Evolutionary conservation across 2,888 invertebrate genomes (phyloP).

Genomic region (Volucella zonaria): DNA sequence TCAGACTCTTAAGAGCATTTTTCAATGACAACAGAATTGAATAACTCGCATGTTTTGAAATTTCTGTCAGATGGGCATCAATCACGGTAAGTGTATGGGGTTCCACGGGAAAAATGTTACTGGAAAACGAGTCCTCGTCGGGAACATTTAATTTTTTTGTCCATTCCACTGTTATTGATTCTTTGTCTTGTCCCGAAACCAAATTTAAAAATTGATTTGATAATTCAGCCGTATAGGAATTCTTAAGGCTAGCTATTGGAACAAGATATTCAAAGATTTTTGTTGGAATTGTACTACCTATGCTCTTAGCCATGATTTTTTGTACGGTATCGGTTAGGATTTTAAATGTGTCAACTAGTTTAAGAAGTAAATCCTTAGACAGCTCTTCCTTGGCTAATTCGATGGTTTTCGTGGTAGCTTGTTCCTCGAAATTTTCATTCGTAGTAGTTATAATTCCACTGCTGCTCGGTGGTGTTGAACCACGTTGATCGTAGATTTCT

Average conservation of each 20-base stretch:
- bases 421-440: slow-evolving; percentile 75
- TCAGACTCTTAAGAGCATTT: slow-evolving; percentile 80
- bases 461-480: slow-evolving; percentile 20
- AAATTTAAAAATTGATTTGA: slow-evolving; percentile 80
- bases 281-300: slow-evolving; percentile 79
- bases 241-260: slow-evolving; percentile 81
- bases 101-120: slow-evolving; percentile 81
- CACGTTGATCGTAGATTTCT: slow-evolving; percentile 49
- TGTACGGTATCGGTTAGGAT: slow-evolving; percentile 79
- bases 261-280: slow-evolving; percentile 80
- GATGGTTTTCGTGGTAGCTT: slow-evolving; percentile 23
- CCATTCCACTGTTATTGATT: slow-evolving; percentile 81
- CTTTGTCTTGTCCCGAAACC: slow-evolving; percentile 81
- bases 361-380: slow-evolving; percentile 78
- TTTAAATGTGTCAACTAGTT: slow-evolving; percentile 79
- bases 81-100: slow-evolving; percentile 81
- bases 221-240: slow-evolving; percentile 79
- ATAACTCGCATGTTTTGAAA: slow-evolving; percentile 79
- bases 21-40: slow-evolving; percentile 81
- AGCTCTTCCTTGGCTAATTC: slow-evolving; percentile 74
- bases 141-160: slow-evolving; percentile 80
- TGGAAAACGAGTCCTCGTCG: slow-evolving; percentile 78
- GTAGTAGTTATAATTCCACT: slow-evolving; percentile 74
- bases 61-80: slow-evolving; percentile 81
- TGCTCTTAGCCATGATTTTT: slow-evolving; percentile 79